Base-by-base conservation (phyloP, 2,797 vertebrate species). In the Lepilemur ruficaudatus region DNA sequence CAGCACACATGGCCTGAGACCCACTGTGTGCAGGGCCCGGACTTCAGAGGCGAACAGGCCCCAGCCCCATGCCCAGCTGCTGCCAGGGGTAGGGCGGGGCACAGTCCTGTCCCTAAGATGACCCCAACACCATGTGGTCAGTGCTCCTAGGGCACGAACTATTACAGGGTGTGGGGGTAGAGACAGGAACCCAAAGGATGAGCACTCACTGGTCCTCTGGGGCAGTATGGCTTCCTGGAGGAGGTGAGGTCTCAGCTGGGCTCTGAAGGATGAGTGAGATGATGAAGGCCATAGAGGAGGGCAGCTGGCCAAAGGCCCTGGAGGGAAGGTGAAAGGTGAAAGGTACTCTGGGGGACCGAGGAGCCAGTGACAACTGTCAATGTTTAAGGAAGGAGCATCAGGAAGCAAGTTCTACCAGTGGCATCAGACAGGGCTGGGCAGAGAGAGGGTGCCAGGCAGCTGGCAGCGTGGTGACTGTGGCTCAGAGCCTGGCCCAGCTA, bases 221-320 rank as follows among this genome's bases (percentile, higher is more conserved):
- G 9, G 65, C 11, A 17, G 70, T 70, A 73, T 70, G 55, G 86
- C 83, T 94, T 96, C 63, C 52, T 55, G 63, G 75, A 80, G 57
- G 17, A 63, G 43, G 7, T 32, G 30, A 50, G 72, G 38, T 28
- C 35, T 89, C 38, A 38, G 30, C 14, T 38, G 61, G 52, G 23
- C 69, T 73, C 78, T 79, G 43, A 61, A 65, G 67, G 63, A 55
- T 11, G 20, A 28, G 20, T 6, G 25, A 46, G 23, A 76, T 10
- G 50, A 35, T 5, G 61, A n/a, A 48, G 59, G 20, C 23, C 35
- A 28, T 5, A 13, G 13, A 63, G 46, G 25, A 7, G n/a, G 61
- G 5, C 5, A 17, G 30, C 41, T 10, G 12, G 20, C 20, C 73
- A 73, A 59, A 72, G 52, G 76, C 4, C 67, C 75, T 10, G 41